phyloP scores from a whole-genome alignment of 2,888 invertebrate genomes.

The Eulithis prunata region DNA sequence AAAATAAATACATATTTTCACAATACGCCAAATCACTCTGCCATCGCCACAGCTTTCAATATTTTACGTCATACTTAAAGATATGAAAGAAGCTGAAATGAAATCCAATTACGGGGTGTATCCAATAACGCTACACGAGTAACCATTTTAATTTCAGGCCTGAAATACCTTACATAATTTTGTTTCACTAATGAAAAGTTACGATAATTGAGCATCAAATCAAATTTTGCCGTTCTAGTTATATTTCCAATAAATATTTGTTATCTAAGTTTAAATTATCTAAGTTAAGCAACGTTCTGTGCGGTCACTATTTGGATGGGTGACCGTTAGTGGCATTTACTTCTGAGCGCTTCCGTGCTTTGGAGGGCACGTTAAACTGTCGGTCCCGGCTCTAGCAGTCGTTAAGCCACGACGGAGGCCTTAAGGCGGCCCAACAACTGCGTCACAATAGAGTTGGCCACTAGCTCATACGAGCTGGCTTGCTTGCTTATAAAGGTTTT shows the following conservation, averaged over 20 bases:
- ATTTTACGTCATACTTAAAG: slow-evolving; percentile 29
- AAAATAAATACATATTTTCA: slow-evolving; percentile 29
- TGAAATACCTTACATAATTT: slow-evolving; percentile 12
- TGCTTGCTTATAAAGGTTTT: not conserved
- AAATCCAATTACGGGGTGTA: slow-evolving; percentile 43
- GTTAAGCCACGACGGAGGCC: too few relatives aligned
- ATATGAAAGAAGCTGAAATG: slow-evolving; percentile 42
- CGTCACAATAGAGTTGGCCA: too few relatives aligned
- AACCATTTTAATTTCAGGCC: slow-evolving; percentile 27
- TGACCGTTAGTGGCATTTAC: too few relatives aligned
- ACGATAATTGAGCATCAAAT: not conserved
- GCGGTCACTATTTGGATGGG: too few relatives aligned
- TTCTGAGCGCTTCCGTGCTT: too few relatives aligned
- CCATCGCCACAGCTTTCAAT: slow-evolving; percentile 33
- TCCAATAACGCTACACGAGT: slow-evolving; percentile 35
- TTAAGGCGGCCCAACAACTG: too few relatives aligned
- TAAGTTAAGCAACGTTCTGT: too few relatives aligned
- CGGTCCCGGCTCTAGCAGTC: too few relatives aligned
- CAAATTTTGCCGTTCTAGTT: not conserved
- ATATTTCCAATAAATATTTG: not conserved
- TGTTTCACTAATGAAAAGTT: slow-evolving; percentile 9
- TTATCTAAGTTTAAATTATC: too few relatives aligned
- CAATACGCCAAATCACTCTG: slow-evolving; percentile 26
- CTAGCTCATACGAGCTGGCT: too few relatives aligned
- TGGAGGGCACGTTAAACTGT: too few relatives aligned